Conservation (phyloP, 2,113 vertebrate species). For the Sprattus sprattus region DNA sequence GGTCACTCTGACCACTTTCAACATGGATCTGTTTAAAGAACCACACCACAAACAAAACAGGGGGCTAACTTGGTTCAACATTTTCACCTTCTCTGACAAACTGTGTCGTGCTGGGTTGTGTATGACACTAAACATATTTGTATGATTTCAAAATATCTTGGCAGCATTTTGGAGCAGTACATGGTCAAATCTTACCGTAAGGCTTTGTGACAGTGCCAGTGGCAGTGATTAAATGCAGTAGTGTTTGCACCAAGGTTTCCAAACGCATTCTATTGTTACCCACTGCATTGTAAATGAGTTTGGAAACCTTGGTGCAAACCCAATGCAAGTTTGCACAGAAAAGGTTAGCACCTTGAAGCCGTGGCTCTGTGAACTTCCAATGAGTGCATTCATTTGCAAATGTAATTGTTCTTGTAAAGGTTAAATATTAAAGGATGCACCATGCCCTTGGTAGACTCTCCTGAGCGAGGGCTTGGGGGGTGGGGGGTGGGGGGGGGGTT, state of each 20-base stretch:
- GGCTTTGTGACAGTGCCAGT: too few species aligned
- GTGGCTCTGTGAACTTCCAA: not conserved
- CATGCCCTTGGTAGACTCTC: not conserved
- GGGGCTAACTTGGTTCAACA: not conserved
- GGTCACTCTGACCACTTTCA: not conserved
- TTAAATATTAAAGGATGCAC: not conserved
- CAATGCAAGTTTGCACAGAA: not conserved
- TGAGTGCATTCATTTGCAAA: not conserved
- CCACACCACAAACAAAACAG: not conserved
- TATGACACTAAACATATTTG: too few species aligned
- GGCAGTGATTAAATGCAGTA: too few species aligned
- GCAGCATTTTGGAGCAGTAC: too few species aligned
- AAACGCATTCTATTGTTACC: not conserved
- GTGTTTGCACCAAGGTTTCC: too few species aligned
- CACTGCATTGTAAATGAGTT: not conserved
- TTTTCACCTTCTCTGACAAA: not conserved
- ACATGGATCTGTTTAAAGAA: not conserved
- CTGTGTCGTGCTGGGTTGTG: not conserved
- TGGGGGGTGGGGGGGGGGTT: not conserved
- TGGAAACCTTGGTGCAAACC: not conserved
- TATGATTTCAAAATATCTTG: too few species aligned
- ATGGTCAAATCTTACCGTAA: too few species aligned
- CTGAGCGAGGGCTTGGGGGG: not conserved
- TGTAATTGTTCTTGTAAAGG: conserved; percentile 5
- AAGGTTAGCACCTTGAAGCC: not conserved